These are phyloP conservation scores for Megalops atlanticus DNA, from an alignment of 2,113 vertebrate species.

Conservation along the genomic window DNA sequence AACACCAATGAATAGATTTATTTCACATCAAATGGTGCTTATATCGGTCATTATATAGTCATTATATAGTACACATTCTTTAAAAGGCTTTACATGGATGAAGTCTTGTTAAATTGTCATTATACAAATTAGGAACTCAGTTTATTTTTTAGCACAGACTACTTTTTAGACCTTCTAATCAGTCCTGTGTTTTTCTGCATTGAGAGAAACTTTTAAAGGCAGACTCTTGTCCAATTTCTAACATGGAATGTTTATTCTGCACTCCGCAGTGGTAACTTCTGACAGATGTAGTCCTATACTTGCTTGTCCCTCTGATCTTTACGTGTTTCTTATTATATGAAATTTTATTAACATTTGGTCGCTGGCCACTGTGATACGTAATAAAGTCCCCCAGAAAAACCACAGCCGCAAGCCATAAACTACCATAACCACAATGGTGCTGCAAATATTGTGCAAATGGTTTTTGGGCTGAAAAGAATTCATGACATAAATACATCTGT, in stretches of 20 bases:
- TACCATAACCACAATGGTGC: not conserved
- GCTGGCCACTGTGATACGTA: not conserved
- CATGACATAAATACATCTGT: not conserved
- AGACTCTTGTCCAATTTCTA: not conserved
- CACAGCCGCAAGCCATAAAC: not conserved
- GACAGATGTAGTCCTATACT: not conserved
- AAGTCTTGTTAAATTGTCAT: not conserved
- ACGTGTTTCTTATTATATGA: conserved; percentile 3
- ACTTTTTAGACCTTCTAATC: not conserved
- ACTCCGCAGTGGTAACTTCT: not conserved
- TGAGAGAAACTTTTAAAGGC: not conserved
- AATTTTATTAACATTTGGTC: not conserved
- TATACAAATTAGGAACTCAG: not conserved
- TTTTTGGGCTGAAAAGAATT: not conserved
- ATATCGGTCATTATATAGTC: not conserved
- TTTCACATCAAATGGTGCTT: not conserved
- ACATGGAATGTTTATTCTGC: not conserved
- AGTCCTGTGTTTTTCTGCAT: not conserved
- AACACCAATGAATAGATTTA: not conserved
- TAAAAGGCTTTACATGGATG: not conserved
- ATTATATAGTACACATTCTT: too few relatives aligned
- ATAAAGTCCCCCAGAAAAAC: conserved; percentile 2
- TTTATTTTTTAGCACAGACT: not conserved
- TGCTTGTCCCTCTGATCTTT: not conserved
- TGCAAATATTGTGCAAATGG: conserved; percentile 5